phyloP scores from a whole-genome alignment of 1,140 invertebrate species.

The Drosophila nasuta region DNA sequence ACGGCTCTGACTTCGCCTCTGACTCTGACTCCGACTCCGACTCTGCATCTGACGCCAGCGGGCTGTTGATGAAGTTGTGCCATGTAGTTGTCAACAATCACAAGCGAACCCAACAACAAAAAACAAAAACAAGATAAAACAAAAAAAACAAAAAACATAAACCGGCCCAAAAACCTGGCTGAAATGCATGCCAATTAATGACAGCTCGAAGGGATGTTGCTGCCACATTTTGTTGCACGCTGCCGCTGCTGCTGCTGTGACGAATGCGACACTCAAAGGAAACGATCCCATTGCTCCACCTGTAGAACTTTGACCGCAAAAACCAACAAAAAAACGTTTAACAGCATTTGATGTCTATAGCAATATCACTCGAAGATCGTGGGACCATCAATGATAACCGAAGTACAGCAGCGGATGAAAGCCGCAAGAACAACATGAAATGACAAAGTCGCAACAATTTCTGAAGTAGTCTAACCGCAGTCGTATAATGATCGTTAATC shows the following conservation, averaged over 20 bases:
- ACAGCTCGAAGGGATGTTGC: slow-evolving; percentile 47
- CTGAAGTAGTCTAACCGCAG: slow-evolving; percentile 52
- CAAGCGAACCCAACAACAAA: slow-evolving; percentile 22
- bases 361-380: slow-evolving; percentile 25
- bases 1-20: slow-evolving; percentile 15
- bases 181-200: slow-evolving; percentile 74
- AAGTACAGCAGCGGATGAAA: slow-evolving; percentile 23
- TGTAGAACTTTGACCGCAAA: slow-evolving; percentile 74
- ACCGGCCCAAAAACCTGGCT: slow-evolving; percentile 23
- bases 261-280: slow-evolving; percentile 47
- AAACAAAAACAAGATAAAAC: too few species aligned
- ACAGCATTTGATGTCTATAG: slow-evolving; percentile 31
- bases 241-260: slow-evolving; percentile 61
- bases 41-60: neutral
- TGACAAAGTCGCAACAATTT: slow-evolving; percentile 56
- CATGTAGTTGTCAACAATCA: slow-evolving; percentile 69
- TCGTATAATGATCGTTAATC: slow-evolving; percentile 40
- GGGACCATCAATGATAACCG: slow-evolving; percentile 6
- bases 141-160: too few species aligned
- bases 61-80: slow-evolving; percentile 76
- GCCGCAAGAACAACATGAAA: slow-evolving; percentile 46
- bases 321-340: slow-evolving; percentile 48
- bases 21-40: neutral
- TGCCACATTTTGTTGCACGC: slow-evolving; percentile 34
- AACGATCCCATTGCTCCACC: slow-evolving; percentile 37